A percentile compares a stretch with the other conserved stretches of the same genome.
Conservation (phyloP, 2,888 invertebrate species). For the Philhelius pedissequus region DNA sequence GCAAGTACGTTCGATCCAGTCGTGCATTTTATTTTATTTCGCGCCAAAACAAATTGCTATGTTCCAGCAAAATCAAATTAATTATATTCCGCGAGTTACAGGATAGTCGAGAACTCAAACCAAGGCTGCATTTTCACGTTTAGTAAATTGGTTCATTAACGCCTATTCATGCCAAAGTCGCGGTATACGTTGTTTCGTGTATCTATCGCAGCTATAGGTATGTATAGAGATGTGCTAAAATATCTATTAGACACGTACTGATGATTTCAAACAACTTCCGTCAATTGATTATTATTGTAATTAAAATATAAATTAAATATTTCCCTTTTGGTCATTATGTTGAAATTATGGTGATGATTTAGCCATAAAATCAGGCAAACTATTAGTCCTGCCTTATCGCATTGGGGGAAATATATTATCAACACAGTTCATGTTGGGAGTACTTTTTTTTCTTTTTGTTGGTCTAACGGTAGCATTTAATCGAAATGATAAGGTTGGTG, state of each 20-base stretch:
- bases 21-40: neutral
- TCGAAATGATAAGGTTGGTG: slow-evolving; percentile 21
- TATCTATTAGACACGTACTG: slow-evolving; percentile 2
- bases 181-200: neutral
- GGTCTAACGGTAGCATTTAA: neutral
- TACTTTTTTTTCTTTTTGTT: neutral
- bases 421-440: too few species aligned
- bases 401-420: too few species aligned
- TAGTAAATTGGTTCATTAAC: slow-evolving; percentile 4
- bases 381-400: neutral
- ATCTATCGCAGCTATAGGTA: neutral
- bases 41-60: neutral
- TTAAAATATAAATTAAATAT: slow-evolving; percentile 19
- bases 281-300: slow-evolving; percentile 44
- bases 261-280: slow-evolving; percentile 15
- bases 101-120: neutral
- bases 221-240: neutral
- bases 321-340: slow-evolving; percentile 9
- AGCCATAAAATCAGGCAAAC: slow-evolving; percentile 4
- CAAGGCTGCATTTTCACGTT: neutral
- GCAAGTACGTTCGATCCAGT: too few species aligned
- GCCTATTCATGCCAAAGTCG: neutral
- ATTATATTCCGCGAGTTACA: neutral
- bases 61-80: slow-evolving; percentile 1
- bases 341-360: slow-evolving; percentile 25